Percentiles rank a stretch among this genome's conserved stretches.
These are phyloP conservation scores for Halesus radiatus DNA, from an alignment of 1,140 invertebrate species.

Conservation along the genomic window DNA sequence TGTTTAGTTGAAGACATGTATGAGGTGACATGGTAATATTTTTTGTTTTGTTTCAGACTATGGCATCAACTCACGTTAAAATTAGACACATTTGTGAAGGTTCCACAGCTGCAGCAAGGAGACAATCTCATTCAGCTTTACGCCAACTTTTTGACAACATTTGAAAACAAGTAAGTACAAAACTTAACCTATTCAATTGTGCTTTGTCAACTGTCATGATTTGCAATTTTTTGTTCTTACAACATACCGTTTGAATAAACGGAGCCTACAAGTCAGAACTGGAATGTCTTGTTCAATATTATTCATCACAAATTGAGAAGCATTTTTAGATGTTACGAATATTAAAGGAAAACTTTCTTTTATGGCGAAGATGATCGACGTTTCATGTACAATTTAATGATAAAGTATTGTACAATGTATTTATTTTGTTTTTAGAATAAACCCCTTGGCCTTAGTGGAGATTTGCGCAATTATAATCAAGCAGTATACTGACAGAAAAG, in stretches of 20 bases:
- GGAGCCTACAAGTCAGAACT: too few relatives aligned
- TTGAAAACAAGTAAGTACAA: constrained; percentile 93
- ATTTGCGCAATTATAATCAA: constrained; percentile 85
- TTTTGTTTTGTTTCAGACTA: constrained; percentile 76
- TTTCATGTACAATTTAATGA: too few relatives aligned
- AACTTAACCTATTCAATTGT: constrained; percentile 58
- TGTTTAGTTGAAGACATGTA: constrained; percentile 8
- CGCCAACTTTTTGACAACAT: constrained; percentile 91
- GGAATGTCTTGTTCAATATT: too few relatives aligned
- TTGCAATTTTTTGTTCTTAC: constrained; percentile 23
- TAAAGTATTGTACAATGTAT: too few relatives aligned
- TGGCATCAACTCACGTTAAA: constrained; percentile 97
- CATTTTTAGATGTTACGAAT: too few relatives aligned
- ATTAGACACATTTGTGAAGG: constrained; percentile 86
- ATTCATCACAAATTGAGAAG: too few relatives aligned
- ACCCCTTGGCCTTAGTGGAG: constrained; percentile 92
- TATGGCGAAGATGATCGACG: too few relatives aligned
- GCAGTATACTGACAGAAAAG: constrained; percentile 85
- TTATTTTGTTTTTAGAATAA: constrained; percentile 81
- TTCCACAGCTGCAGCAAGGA: constrained; percentile 82
- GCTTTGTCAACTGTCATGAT: constrained; percentile 32
- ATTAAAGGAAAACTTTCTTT: too few relatives aligned
- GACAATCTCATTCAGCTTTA: constrained; percentile 90
- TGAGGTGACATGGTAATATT: constrained; percentile 41
- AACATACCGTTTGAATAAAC: background rate